Evolutionary conservation across 2,113 vertebrate species (phyloP).

Genomic region (Thamnaconus septentrionalis): DNA sequence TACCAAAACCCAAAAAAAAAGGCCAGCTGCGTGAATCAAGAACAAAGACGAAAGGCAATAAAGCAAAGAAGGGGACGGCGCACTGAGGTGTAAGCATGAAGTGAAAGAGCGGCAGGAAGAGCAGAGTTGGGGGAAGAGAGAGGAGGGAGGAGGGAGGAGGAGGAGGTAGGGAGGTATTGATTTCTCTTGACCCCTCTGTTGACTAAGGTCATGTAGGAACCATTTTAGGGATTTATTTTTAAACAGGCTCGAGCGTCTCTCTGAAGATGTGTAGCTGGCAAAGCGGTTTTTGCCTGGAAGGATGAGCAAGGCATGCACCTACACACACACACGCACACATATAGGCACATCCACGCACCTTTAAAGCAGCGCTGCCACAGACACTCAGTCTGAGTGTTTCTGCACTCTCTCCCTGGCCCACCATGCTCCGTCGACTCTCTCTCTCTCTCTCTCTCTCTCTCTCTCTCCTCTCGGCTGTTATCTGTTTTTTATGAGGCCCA

Average conservation of each 20-base stretch:
- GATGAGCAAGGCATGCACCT: constrained; percentile 17
- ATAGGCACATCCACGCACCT: constrained; percentile 7
- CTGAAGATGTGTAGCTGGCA: constrained; percentile 54
- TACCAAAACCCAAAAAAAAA: no score
- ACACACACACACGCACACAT: constrained; percentile 19
- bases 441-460: no score
- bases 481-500: constrained; percentile 62
- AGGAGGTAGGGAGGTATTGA: constrained; percentile 74
- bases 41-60: constrained; percentile 14
- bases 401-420: constrained; percentile 27
- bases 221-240: constrained; percentile 77
- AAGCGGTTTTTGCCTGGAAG: constrained; percentile 48
- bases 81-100: constrained; percentile 41
- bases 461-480: constrained; percentile 30
- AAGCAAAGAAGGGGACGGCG: constrained; percentile 16
- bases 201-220: constrained; percentile 75
- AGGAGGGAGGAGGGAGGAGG: constrained; percentile 24
- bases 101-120: constrained; percentile 53
- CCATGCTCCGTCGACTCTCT: constrained; percentile 10
- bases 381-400: constrained; percentile 38
- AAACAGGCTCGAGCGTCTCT: constrained; percentile 65
- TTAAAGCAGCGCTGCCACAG: constrained; percentile 50
- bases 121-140: constrained; percentile 59
- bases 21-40: neutral
- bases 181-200: constrained; percentile 77